These are phyloP conservation scores for Agrochola lota DNA, from an alignment of 2,888 invertebrate species.

Conservation along the genomic window DNA sequence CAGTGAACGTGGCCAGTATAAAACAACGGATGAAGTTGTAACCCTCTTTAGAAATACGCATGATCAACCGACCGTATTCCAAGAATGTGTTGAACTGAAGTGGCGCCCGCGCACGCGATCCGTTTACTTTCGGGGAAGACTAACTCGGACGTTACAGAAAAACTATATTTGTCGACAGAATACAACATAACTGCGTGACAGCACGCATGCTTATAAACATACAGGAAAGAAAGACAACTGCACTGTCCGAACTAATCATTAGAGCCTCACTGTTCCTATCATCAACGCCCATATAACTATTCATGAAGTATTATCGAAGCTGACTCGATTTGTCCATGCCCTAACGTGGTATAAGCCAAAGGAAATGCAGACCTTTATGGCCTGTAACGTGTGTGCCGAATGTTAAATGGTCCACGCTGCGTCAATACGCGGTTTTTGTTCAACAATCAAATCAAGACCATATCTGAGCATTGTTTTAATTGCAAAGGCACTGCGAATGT, in stretches of 20 bases:
- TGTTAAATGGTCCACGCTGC: constrained; percentile 75
- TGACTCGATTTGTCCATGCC: constrained; percentile 80
- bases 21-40: constrained; percentile 46
- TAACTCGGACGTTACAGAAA: constrained; percentile 63
- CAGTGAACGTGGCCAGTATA: constrained; percentile 5
- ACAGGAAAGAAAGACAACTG: constrained; percentile 38
- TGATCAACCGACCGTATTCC: constrained; percentile 64
- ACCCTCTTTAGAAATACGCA: constrained; percentile 56
- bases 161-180: constrained; percentile 64
- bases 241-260: constrained; percentile 41
- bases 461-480: constrained; percentile 41
- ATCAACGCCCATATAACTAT: constrained; percentile 71
- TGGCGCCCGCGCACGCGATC: constrained; percentile 73
- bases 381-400: constrained; percentile 78
- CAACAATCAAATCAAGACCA: constrained; percentile 54
- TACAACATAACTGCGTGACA: constrained; percentile 51
- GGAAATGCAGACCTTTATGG: constrained; percentile 86
- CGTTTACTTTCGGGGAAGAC: constrained; percentile 74
- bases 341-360: constrained; percentile 77
- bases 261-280: constrained; percentile 26
- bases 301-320: constrained; percentile 82
- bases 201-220: constrained; percentile 55
- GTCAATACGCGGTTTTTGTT: constrained; percentile 73
- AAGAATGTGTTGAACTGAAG: constrained; percentile 70
- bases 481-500: constrained; percentile 46